These are phyloP conservation scores for Centroberyx gerrardi DNA, from an alignment of 2,797 vertebrate species.

Conservation along the genomic window DNA sequence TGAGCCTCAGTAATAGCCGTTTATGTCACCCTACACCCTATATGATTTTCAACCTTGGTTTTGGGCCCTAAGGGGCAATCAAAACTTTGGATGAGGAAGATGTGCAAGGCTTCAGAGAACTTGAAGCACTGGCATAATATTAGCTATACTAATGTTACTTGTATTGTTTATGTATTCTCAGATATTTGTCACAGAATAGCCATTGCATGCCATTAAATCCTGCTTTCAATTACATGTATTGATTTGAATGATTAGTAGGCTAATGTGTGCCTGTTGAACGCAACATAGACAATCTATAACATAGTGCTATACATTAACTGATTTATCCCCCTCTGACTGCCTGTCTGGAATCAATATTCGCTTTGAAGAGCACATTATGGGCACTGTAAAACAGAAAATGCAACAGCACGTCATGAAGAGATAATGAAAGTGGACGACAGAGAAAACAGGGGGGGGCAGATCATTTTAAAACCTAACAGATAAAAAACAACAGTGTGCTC, in stretches of 20 bases:
- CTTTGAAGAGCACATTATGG: conserved; percentile 68
- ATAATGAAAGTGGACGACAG: conserved; percentile 62
- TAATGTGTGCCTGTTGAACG: conserved; percentile 58
- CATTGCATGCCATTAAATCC: conserved; percentile 8
- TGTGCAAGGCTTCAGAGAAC: background rate
- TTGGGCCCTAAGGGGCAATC: background rate
- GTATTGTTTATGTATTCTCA: background rate
- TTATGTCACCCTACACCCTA: background rate
- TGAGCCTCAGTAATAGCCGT: conserved; percentile 23
- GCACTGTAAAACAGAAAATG: conserved; percentile 52
- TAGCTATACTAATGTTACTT: background rate
- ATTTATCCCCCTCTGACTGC: conserved; percentile 51
- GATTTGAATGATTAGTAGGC: conserved; percentile 64
- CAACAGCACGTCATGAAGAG: conserved; percentile 55
- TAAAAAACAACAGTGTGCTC: background rate
- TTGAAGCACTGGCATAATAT: background rate
- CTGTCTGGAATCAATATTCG: conserved; percentile 64
- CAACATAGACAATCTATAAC: conserved; percentile 40
- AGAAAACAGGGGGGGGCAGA: conserved; percentile 28
- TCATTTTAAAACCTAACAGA: too few species aligned
- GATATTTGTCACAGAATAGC: conserved; percentile 12
- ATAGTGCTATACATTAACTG: conserved; percentile 54
- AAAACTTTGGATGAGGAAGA: too few species aligned
- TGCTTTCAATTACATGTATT: conserved; percentile 46
- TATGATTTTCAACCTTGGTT: background rate